Percentiles rank a stretch among this genome's conserved stretches.
phyloP scores from a whole-genome alignment of 2,797 vertebrate species.

The Tadarida brasiliensis region DNA sequence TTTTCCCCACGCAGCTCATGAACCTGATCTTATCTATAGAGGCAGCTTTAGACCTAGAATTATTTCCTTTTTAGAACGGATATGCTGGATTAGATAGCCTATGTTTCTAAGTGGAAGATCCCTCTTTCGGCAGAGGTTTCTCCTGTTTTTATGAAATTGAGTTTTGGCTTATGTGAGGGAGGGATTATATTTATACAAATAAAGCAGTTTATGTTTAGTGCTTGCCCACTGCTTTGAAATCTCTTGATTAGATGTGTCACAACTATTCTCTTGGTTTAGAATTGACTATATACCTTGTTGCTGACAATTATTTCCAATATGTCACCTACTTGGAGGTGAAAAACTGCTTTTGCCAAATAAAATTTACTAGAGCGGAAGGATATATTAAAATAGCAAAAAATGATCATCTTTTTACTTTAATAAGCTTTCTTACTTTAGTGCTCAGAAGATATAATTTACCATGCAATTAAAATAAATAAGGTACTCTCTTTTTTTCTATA shows the following conservation, averaged over 20 bases:
- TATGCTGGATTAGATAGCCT: not conserved
- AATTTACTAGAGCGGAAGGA: slow-evolving; percentile 15
- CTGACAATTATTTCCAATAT: slow-evolving; percentile 38
- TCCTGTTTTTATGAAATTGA: not conserved
- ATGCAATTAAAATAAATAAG: slow-evolving; percentile 27
- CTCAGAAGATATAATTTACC: not conserved
- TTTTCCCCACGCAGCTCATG: not conserved
- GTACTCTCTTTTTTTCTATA: not conserved
- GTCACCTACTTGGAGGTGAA: slow-evolving; percentile 27
- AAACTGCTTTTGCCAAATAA: slow-evolving; percentile 25
- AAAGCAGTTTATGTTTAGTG: not conserved
- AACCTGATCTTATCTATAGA: slow-evolving; percentile 18
- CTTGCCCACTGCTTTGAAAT: not conserved
- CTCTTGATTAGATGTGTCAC: not conserved
- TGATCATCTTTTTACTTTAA: not conserved
- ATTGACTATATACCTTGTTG: slow-evolving; percentile 23
- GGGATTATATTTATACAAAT: not conserved
- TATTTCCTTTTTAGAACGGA: slow-evolving; percentile 12
- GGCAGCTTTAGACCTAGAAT: not conserved
- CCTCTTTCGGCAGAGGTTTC: not conserved
- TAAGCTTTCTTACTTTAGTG: not conserved
- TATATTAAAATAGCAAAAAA: not conserved
- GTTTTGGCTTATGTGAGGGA: not conserved
- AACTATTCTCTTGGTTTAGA: not conserved
- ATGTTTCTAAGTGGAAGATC: not conserved